These are phyloP conservation scores for Pseudopleuronectes americanus DNA, from an alignment of 2,797 vertebrate species.

Conservation along the genomic window DNA sequence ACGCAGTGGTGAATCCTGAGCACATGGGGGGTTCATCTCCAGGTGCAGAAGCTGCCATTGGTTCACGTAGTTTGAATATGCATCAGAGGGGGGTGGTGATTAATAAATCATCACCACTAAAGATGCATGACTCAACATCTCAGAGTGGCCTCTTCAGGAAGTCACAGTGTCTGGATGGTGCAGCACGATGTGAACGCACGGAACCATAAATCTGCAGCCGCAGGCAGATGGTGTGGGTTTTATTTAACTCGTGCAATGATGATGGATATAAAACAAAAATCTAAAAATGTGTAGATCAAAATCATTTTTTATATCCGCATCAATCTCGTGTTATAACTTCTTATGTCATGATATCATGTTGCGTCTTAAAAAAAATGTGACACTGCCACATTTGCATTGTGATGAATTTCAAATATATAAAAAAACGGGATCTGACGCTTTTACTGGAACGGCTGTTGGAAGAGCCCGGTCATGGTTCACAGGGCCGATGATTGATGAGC, in stretches of 20 bases:
- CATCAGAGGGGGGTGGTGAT: neutral
- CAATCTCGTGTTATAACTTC: neutral
- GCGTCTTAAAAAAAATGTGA: neutral
- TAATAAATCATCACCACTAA: neutral
- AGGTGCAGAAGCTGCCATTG: neutral
- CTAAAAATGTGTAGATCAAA: neutral
- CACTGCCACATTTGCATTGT: neutral
- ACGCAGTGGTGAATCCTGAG: neutral
- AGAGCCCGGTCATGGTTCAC: neutral
- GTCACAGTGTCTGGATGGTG: neutral
- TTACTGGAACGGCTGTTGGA: neutral
- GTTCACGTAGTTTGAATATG: neutral
- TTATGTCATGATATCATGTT: neutral
- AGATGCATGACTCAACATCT: neutral
- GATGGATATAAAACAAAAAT: conserved; percentile 1
- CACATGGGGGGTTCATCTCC: neutral
- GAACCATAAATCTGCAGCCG: neutral
- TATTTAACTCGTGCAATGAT: neutral
- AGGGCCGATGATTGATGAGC: neutral
- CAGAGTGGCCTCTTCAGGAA: neutral
- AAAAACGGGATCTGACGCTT: neutral
- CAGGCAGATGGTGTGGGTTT: neutral
- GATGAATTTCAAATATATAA: neutral
- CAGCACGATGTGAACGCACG: neutral
- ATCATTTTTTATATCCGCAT: neutral